Percentiles rank a stretch among this genome's conserved stretches.
Evolutionary conservation across 2,888 invertebrate species (phyloP).

Genomic region (Myopa tessellatipennis): DNA sequence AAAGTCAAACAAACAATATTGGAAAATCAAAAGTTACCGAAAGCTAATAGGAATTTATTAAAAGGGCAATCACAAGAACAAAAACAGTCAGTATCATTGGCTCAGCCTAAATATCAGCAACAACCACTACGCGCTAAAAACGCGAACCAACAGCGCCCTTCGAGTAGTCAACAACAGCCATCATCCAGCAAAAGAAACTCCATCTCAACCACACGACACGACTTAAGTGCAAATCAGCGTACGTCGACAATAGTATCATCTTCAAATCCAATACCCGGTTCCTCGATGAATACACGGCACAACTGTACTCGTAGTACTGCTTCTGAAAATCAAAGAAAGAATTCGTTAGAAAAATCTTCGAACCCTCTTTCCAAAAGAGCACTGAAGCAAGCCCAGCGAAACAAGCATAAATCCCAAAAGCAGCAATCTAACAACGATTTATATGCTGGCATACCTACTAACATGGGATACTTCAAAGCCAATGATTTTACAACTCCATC

Average conservation of each 20-base stretch:
- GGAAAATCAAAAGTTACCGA: conserved; percentile 1
- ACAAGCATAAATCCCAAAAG: conserved; percentile 52
- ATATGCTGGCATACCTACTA: conserved; percentile 59
- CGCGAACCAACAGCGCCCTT: not conserved
- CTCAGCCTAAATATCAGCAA: conserved; percentile 33
- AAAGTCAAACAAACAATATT: conserved; percentile 10
- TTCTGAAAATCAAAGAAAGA: conserved; percentile 17
- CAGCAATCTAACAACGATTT: conserved; percentile 51
- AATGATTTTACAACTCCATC: conserved; percentile 59
- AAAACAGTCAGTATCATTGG: not conserved
- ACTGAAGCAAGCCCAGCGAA: conserved; percentile 50
- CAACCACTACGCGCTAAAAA: conserved; percentile 39
- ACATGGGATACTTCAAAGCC: conserved; percentile 64
- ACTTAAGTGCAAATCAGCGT: conserved; percentile 26
- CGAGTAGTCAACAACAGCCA: conserved; percentile 3
- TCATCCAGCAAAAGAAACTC: conserved; percentile 33
- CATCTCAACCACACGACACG: conserved; percentile 25
- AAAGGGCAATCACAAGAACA: not conserved
- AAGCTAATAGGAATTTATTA: not conserved
- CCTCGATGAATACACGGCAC: conserved; percentile 35
- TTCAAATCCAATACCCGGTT: not conserved
- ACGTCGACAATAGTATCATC: not conserved
- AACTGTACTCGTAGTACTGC: conserved; percentile 42
- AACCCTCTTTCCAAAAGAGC: conserved; percentile 45
- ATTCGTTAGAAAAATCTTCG: conserved; percentile 18